Percentiles rank a stretch among this genome's conserved stretches.
Evolutionary conservation across 2,113 vertebrate genomes (phyloP).

Genomic region (Chaetorhynchus papuensis): DNA sequence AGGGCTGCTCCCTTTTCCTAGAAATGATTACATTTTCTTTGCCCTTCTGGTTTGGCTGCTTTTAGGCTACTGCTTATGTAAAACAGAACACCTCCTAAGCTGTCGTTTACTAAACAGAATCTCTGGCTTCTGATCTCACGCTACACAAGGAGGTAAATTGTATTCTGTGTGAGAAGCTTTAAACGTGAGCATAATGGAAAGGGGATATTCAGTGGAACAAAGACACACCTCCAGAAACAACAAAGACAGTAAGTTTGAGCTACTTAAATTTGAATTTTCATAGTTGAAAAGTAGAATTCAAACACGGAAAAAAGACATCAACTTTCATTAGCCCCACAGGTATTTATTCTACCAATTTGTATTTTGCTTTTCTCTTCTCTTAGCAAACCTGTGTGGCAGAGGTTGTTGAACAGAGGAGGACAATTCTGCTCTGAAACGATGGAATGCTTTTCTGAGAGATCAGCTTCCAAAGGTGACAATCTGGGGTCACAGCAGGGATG

Average conservation of each 20-base stretch:
- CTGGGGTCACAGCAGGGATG: neutral
- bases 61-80: conserved; percentile 51
- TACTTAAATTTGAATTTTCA: neutral
- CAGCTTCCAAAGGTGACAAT: conserved; percentile 9
- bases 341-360: neutral
- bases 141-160: conserved; percentile 10
- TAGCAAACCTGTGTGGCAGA: neutral
- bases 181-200: neutral
- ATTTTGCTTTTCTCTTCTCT: neutral
- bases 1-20: neutral
- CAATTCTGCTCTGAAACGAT: neutral
- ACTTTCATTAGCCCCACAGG: neutral
- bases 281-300: neutral
- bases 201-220: neutral
- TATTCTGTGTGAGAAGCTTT: conserved; percentile 6
- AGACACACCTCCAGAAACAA: neutral
- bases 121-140: conserved; percentile 14
- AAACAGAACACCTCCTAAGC: conserved; percentile 55
- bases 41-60: conserved; percentile 32
- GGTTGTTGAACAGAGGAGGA: neutral
- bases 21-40: neutral
- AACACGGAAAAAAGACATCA: neutral
- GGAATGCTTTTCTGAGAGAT: neutral
- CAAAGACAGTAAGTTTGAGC: neutral
- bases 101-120: conserved; percentile 21